Evolutionary conservation across 2,888 invertebrate species (phyloP).

Genomic region (Volucella bombylans): DNA sequence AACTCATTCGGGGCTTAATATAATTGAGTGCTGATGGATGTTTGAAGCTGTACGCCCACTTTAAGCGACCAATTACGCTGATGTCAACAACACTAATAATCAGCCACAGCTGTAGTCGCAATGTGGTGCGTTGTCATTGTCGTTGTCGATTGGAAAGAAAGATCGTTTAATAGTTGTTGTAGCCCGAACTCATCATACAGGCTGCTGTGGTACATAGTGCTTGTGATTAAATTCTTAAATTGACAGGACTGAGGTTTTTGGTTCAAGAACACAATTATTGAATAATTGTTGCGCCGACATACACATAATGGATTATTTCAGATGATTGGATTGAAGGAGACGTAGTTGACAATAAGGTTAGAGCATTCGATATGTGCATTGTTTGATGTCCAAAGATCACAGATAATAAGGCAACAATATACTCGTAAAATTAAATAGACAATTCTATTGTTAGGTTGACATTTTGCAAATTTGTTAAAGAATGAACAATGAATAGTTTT

Average conservation of each 20-base stretch:
- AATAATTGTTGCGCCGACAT: too few species aligned
- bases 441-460: too few species aligned
- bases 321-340: too few species aligned
- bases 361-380: too few species aligned
- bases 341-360: too few species aligned
- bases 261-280: neutral
- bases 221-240: constrained; percentile 42
- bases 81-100: constrained; percentile 70
- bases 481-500: too few species aligned
- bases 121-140: neutral
- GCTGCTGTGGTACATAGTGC: constrained; percentile 28
- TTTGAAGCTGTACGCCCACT: constrained; percentile 37
- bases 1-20: constrained; percentile 30
- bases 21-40: constrained; percentile 47
- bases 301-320: too few species aligned
- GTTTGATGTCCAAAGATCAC: too few species aligned
- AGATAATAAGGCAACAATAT: too few species aligned
- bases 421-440: too few species aligned
- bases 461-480: too few species aligned
- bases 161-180: neutral
- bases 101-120: constrained; percentile 44
- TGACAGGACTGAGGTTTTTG: constrained; percentile 28
- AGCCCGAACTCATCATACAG: too few species aligned
- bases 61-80: constrained; percentile 63
- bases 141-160: constrained; percentile 5